Conservation (phyloP, 2,888 invertebrate genomes). For the Belgica antarctica region DNA sequence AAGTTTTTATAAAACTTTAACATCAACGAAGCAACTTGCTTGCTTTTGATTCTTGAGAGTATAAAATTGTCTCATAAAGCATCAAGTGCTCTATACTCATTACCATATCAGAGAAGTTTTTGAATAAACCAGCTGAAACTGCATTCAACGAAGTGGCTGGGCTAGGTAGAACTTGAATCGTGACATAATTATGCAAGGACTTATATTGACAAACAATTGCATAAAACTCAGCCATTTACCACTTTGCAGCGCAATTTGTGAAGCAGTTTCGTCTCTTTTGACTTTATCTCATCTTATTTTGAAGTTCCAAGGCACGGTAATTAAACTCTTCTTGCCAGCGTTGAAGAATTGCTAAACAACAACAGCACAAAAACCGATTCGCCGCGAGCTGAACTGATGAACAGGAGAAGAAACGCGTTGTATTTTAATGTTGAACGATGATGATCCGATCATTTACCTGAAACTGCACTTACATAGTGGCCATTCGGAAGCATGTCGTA, state of each 20-base stretch:
- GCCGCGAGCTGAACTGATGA: slow-evolving; percentile 24
- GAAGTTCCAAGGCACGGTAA: too few species aligned
- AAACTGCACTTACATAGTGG: slow-evolving; percentile 13
- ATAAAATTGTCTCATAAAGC: too few species aligned
- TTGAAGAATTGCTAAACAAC: not conserved
- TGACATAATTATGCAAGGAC: not conserved
- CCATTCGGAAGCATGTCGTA: too few species aligned
- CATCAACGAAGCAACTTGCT: too few species aligned
- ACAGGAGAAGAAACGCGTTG: slow-evolving; percentile 3
- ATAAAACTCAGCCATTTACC: too few species aligned
- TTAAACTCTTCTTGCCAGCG: too few species aligned
- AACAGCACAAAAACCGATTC: not conserved
- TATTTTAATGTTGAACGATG: not conserved
- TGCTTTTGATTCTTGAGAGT: too few species aligned
- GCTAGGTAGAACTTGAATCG: too few species aligned
- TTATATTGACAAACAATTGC: not conserved
- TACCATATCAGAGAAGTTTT: not conserved
- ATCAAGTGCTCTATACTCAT: too few species aligned
- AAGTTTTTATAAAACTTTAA: too few species aligned
- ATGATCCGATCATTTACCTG: slow-evolving; percentile 31
- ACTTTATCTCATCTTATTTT: not conserved
- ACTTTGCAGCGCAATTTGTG: slow-evolving; percentile 2
- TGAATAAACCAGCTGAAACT: not conserved
- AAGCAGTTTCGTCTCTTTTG: too few species aligned
- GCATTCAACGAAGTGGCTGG: not conserved